These are phyloP conservation scores for Amblyopsis rosae DNA, from an alignment of 2,113 vertebrate genomes.

Conservation along the genomic window DNA sequence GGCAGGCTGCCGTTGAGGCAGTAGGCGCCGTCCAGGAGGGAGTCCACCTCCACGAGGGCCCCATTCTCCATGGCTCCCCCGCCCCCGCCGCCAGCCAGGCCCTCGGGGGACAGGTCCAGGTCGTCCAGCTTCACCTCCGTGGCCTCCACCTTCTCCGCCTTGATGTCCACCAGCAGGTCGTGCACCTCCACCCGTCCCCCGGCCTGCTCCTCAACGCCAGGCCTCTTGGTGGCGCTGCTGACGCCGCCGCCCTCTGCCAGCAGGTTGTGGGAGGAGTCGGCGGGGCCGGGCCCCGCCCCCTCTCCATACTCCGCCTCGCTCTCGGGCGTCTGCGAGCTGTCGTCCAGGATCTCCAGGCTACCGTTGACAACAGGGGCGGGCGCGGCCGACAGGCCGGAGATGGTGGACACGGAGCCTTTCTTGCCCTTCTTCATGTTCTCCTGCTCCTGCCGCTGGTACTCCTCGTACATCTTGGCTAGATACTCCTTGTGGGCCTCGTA, in stretches of 20 bases:
- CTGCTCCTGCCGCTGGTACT: conserved; percentile 98
- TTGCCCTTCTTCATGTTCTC: conserved; percentile 99
- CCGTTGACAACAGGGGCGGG: conserved; percentile 88
- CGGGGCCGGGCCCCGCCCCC: conserved; percentile 49
- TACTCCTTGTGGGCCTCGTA: conserved; percentile 99
- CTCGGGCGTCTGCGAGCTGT: conserved; percentile 95
- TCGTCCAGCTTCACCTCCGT: conserved; percentile 98
- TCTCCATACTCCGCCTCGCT: conserved; percentile 95
- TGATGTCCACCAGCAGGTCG: conserved; percentile 92
- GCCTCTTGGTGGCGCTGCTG: conserved; percentile 75
- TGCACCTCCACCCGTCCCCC: conserved; percentile 96
- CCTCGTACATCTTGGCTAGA: conserved; percentile 98
- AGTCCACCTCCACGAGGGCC: conserved; percentile 93
- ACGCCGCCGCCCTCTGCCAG: conserved; percentile 77
- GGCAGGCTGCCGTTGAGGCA: conserved; percentile 88
- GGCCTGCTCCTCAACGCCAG: conserved; percentile 80
- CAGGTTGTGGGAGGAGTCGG: conserved; percentile 85
- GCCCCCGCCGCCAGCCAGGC: conserved; percentile 85
- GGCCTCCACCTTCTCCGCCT: conserved; percentile 98
- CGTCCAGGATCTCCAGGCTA: conserved; percentile 92
- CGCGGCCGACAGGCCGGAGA: conserved; percentile 94
- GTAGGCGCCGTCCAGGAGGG: conserved; percentile 92
- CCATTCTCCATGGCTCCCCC: conserved; percentile 85
- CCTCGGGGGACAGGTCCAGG: conserved; percentile 95
- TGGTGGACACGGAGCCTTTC: conserved; percentile 96